Evolutionary conservation across 2,888 invertebrate species (phyloP), one percentile per base, ranked within the genome.

Genomic region (Oegoconia quadripuncta): DNA sequence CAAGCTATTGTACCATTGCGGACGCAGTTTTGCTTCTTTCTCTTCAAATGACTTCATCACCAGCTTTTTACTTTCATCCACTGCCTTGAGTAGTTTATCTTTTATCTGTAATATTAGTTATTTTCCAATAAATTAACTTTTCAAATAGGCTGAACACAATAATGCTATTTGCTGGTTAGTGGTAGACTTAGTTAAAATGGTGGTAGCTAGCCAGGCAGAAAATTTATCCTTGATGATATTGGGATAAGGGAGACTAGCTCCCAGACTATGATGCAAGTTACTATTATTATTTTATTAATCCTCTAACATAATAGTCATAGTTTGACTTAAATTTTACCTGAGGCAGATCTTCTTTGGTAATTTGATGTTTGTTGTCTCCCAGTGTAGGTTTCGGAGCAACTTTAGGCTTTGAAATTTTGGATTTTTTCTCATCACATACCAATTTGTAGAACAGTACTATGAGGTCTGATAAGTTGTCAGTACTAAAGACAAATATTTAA

Each of bases 291-390:
- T n/a, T 26, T 25, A 18, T 7, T 5, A 18, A 18, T 18, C 7
- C 4, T 18, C 18, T 18, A 25, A n/a, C 25, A n/a, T 9, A 12
- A n/a, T 26, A 26, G 1, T 12, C 13, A 12, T 12, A 3, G 2
- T 11, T 11, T 34, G 33, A 17, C 11, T 15, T 17, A 14, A 27
- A 15, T 8, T 26, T 61, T 74, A 91, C 91, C 84, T 91, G 89
- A 41, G 91, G 90, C 34, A 92, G 70, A 71, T 91, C 90, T 49
- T 91, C 91, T 58, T 89, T 90, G 9, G 92, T 92, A 36, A 92
- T 88, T 46, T 88, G 83, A 44, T 88, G 79, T 70, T 81, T 88
- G 56, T 76, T 88, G 37, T 88, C 81, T 29, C 77, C 74, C 22
- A 83, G 56, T 54, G 79, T 67, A 18, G 86, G 80, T 49, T 83